Conservation (phyloP, 1,140 invertebrate genomes). For the Brachionus calyciflorus region DNA sequence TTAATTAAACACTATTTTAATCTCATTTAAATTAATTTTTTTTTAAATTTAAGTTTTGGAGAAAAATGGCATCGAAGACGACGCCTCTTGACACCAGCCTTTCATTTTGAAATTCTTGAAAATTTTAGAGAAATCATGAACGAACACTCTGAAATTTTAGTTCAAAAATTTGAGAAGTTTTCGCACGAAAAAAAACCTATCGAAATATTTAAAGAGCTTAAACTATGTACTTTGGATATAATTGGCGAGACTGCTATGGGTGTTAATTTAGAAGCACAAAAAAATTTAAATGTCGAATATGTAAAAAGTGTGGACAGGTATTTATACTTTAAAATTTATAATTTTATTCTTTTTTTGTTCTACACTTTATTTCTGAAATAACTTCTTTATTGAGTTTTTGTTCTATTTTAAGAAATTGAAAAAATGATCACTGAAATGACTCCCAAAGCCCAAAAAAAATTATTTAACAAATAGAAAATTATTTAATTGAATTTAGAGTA, state of each 20-base stretch:
- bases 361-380: too few species aligned
- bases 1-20: too few species aligned
- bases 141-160: conserved; percentile 70
- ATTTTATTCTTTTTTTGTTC: not conserved
- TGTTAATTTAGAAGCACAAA: conserved; percentile 69
- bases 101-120: conserved; percentile 83
- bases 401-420: too few species aligned
- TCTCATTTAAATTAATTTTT: not conserved
- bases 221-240: conserved; percentile 80
- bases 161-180: conserved; percentile 65
- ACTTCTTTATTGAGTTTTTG: too few species aligned
- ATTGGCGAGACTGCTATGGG: conserved; percentile 86
- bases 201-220: conserved; percentile 73
- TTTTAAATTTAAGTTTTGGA: conserved; percentile 64
- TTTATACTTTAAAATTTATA: not conserved
- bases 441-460: too few species aligned
- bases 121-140: conserved; percentile 78
- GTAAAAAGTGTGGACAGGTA: conserved; percentile 66
- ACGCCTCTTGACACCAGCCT: conserved; percentile 83
- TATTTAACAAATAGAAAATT: too few species aligned
- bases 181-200: conserved; percentile 62
- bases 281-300: conserved; percentile 68
- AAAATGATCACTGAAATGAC: too few species aligned
- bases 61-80: conserved; percentile 74
- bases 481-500: too few species aligned